A percentile compares a stretch with the other conserved stretches of the same genome.
Conservation (phyloP, 2,888 invertebrate genomes). For the Polydrusus pterygomalis region DNA sequence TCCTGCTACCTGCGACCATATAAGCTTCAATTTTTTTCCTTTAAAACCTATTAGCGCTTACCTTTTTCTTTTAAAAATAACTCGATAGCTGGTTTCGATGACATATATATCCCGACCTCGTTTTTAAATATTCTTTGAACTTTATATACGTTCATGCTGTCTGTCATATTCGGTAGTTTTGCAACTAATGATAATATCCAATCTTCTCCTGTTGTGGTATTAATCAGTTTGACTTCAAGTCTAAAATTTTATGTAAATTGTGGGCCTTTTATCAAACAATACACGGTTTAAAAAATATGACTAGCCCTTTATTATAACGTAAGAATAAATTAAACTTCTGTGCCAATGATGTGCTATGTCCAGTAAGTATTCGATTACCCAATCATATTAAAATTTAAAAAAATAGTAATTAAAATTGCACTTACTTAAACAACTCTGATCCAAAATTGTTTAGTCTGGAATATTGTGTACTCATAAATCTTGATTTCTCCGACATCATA, state of each 20-base stretch:
- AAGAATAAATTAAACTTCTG: too few species aligned
- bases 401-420: too few species aligned
- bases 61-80: slow-evolving; percentile 38
- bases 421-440: slow-evolving; percentile 29
- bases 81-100: slow-evolving; percentile 26
- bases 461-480: slow-evolving; percentile 27
- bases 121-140: slow-evolving; percentile 34
- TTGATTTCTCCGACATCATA: slow-evolving; percentile 40
- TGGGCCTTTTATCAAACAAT: too few species aligned
- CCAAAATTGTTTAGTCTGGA: slow-evolving; percentile 16
- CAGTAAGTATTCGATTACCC: too few species aligned
- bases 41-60: slow-evolving; percentile 13
- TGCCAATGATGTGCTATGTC: too few species aligned
- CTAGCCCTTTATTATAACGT: too few species aligned
- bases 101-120: slow-evolving; percentile 39
- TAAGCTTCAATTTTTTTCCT: too few species aligned
- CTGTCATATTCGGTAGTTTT: slow-evolving; percentile 23
- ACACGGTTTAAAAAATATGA: too few species aligned
- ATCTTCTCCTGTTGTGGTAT: neutral
- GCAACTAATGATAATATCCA: slow-evolving; percentile 2
- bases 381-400: too few species aligned
- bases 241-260: neutral
- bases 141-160: neutral
- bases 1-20: too few species aligned
- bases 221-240: neutral